These are phyloP conservation scores for Sebastolobus alascanus DNA, from an alignment of 2,797 vertebrate species.

Conservation along the genomic window DNA sequence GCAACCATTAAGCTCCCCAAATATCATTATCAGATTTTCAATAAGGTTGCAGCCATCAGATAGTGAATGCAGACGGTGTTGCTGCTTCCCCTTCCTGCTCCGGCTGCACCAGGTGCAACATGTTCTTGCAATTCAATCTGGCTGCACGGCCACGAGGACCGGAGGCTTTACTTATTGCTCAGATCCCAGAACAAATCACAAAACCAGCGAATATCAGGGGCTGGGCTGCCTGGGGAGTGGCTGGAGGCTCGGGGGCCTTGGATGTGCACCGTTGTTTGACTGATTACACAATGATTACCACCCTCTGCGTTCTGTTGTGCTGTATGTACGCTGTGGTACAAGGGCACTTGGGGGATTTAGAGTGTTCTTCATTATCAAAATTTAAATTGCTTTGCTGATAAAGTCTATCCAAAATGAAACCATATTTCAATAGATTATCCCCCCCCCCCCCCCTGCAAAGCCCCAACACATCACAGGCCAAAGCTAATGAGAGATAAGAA, in stretches of 20 bases:
- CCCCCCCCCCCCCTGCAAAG: slow-evolving; percentile 35
- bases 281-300: slow-evolving; percentile 78
- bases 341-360: slow-evolving; percentile 73
- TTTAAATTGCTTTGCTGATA: slow-evolving; percentile 80
- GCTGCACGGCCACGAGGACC: slow-evolving; percentile 70
- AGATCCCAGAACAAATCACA: slow-evolving; percentile 78
- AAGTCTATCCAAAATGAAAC: slow-evolving; percentile 77
- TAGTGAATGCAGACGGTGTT: slow-evolving; percentile 60
- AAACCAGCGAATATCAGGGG: slow-evolving; percentile 65
- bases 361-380: slow-evolving; percentile 78
- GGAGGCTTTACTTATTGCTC: slow-evolving; percentile 76
- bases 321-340: slow-evolving; percentile 47
- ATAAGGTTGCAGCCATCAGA: slow-evolving; percentile 75
- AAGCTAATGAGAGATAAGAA: slow-evolving; percentile 79
- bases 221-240: slow-evolving; percentile 58
- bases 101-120: slow-evolving; percentile 74
- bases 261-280: slow-evolving; percentile 73
- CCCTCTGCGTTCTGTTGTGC: slow-evolving; percentile 65
- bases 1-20: slow-evolving; percentile 75
- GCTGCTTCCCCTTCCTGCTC: slow-evolving; percentile 38
- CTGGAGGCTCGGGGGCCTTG: slow-evolving; percentile 51
- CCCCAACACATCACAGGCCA: slow-evolving; percentile 62
- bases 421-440: slow-evolving; percentile 74
- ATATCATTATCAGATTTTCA: slow-evolving; percentile 80
- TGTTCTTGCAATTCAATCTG: slow-evolving; percentile 78